Evolutionary conservation across 2,888 invertebrate species (phyloP).

Genomic region (Anthoptus insignis): DNA sequence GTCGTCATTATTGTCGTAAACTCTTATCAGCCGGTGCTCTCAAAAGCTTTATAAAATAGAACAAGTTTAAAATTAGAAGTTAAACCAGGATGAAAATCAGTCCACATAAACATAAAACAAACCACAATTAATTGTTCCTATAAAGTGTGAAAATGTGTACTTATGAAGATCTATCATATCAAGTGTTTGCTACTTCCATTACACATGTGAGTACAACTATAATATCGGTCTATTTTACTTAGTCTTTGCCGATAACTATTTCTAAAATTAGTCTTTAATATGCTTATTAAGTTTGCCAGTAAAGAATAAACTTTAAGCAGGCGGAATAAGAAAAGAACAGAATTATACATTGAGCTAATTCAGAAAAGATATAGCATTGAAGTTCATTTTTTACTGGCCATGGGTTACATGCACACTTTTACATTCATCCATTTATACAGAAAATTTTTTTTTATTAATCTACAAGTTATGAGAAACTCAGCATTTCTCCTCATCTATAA

Average conservation of each 20-base stretch:
- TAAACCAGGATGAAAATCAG: too few species aligned
- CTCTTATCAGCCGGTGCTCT: too few species aligned
- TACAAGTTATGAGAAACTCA: conserved; percentile 31
- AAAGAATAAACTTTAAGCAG: conserved; percentile 5
- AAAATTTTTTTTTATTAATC: not conserved
- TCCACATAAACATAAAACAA: too few species aligned
- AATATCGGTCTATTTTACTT: not conserved
- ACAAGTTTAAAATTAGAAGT: too few species aligned
- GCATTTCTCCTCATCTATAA: conserved; percentile 61
- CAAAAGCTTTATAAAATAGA: too few species aligned
- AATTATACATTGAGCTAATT: not conserved
- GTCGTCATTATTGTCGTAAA: too few species aligned
- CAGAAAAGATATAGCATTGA: not conserved
- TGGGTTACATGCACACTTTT: not conserved
- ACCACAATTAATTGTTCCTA: too few species aligned
- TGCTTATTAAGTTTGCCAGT: conserved; percentile 1
- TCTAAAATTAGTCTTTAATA: conserved; percentile 2
- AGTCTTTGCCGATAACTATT: conserved; percentile 1
- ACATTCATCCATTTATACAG: conserved; percentile 4
- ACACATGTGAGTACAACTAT: not conserved
- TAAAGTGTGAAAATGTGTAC: too few species aligned
- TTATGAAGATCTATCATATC: too few species aligned
- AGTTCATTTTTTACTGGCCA: not conserved
- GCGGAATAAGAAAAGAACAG: not conserved
- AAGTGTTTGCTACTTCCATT: not conserved